phyloP scores from a whole-genome alignment of 2,113 vertebrate species.

The Crotalus tigris region DNA sequence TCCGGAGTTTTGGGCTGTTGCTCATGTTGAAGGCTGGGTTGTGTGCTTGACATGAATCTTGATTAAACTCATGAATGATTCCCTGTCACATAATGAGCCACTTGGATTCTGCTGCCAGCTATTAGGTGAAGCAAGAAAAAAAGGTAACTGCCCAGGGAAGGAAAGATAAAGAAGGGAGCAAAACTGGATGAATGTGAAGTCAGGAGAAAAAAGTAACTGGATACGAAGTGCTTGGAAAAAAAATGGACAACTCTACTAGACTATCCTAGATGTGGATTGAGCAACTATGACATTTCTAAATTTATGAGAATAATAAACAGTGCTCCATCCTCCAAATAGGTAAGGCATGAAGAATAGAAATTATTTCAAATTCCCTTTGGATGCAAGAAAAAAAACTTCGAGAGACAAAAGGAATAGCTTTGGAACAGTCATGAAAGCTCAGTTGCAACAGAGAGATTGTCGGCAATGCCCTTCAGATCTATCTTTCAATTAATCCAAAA shows the following conservation, averaged over 20 bases:
- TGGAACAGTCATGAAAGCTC: background rate
- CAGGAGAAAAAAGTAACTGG: background rate
- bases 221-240: background rate
- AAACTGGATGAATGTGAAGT: background rate
- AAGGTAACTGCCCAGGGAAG: background rate
- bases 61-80: background rate
- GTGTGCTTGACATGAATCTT: background rate
- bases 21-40: background rate
- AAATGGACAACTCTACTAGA: background rate
- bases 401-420: constrained; percentile 6
- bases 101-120: background rate
- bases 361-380: background rate
- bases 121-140: background rate
- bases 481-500: background rate
- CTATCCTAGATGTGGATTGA: background rate
- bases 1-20: background rate
- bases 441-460: background rate
- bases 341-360: background rate
- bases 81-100: background rate
- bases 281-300: background rate
- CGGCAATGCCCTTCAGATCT: background rate
- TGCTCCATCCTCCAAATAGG: background rate
- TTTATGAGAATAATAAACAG: background rate
- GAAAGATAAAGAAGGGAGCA: background rate
- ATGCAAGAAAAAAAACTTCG: background rate